Base-by-base conservation (phyloP, 1,140 invertebrate genomes). In the Drosophila simulans region DNA sequence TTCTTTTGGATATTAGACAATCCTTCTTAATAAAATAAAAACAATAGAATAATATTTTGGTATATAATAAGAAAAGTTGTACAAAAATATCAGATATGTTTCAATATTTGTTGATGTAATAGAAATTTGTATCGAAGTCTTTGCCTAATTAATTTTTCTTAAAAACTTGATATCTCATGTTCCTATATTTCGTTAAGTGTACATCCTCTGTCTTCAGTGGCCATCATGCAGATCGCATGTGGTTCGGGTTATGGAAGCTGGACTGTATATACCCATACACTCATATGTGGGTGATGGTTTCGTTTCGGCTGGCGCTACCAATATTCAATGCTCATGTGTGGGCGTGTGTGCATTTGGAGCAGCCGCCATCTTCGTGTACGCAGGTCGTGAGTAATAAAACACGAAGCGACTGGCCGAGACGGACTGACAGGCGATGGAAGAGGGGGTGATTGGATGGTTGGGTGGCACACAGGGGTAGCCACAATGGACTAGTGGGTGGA, bases 381-480 rank as follows among this genome's bases (percentile, higher is more conserved):
- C 82, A 85, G 81, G 81, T 85, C 81, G 81, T 77, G 83, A 88
- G 83, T 88, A 86, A 86, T 86, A 86, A 86, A 86, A 86, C 83
- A 86, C 83, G 83, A 86, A 86, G 83, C 66, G 65, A 68, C 65
- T 71, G 68, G 68, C 43, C 68, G 68, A 68, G 52, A 64, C 63
- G 60, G 59, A 66, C 63, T 65, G 35, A 49, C 58, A 39, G 45
- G 40, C 15, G 31, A 31, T 31, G 31, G 7, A 35, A 39, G 13
- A 5, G 35, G 49, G 22, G 40, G 12, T 31, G 31, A 39, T 25
- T 17, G 20, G 0, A 8, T 31, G 22, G 15, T 1, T 3, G 20
- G 13, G 25, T 17, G 37, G 37, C 7, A 31, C 7, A 31, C 22
- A 25, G 11, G 12, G 42, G 27, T 27, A 7, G 12, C 35, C 13